Evolutionary conservation across 2,797 vertebrate genomes (phyloP).

Genomic region (Apodemus agrarius): DNA sequence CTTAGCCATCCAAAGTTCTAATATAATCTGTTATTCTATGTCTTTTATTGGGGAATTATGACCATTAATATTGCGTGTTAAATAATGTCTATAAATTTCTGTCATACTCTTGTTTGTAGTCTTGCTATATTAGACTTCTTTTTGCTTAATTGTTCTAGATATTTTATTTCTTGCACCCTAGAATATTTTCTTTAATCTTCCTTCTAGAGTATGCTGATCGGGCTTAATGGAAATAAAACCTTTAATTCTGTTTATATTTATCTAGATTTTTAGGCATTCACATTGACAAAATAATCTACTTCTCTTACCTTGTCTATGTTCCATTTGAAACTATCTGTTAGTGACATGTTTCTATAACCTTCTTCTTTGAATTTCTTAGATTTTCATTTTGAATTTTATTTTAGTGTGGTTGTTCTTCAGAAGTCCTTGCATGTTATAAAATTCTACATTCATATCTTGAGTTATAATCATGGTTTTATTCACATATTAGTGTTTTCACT

Average conservation of each 20-base stretch:
- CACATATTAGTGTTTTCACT: not conserved
- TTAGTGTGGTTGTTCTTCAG: not conserved
- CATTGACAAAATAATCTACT: not conserved
- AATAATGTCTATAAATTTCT: not conserved
- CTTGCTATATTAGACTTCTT: not conserved
- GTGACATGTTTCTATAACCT: not conserved
- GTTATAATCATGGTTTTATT: not conserved
- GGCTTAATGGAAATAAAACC: not conserved
- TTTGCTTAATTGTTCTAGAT: not conserved
- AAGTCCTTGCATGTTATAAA: not conserved
- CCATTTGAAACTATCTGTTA: not conserved
- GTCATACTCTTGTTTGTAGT: not conserved
- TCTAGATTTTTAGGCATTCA: not conserved
- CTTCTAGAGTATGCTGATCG: not conserved
- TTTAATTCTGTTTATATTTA: not conserved
- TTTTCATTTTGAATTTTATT: not conserved
- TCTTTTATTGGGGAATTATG: not conserved
- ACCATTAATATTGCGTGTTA: not conserved
- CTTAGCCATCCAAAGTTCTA: no score
- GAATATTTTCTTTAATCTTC: not conserved
- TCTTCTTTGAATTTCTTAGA: not conserved
- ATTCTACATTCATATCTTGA: not conserved
- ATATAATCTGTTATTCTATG: not conserved
- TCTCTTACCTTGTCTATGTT: not conserved
- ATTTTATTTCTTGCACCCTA: not conserved